A percentile compares a stretch with the other conserved stretches of the same genome.
Evolutionary conservation across 2,888 invertebrate species (phyloP).

Genomic region (Nemotelus nigrinus): DNA sequence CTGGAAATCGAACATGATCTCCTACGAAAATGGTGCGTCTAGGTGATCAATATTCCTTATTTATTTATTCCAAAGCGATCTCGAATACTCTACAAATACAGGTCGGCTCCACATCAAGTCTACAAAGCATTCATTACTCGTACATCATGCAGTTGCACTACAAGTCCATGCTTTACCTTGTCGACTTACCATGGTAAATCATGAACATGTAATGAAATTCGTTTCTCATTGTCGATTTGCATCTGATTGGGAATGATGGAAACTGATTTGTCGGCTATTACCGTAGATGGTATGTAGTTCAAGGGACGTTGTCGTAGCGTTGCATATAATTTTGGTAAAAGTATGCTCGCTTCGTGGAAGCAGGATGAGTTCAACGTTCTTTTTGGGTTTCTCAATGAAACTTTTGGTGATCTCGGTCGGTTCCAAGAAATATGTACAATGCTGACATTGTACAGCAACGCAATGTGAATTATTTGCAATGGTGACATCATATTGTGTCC

Average conservation of each 20-base stretch:
- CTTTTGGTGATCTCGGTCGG: no score
- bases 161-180: neutral
- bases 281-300: conserved; percentile 29
- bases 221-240: conserved; percentile 33
- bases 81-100: no score
- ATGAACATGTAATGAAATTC: conserved; percentile 21
- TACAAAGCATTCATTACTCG: no score
- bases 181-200: neutral
- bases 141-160: neutral
- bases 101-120: no score
- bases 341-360: neutral
- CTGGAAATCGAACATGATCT: neutral
- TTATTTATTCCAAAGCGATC: neutral
- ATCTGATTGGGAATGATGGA: conserved; percentile 18
- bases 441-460: no score
- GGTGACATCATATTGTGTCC: no score
- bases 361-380: neutral
- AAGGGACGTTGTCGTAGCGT: conserved; percentile 11
- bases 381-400: no score
- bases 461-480: no score
- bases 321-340: conserved; percentile 21
- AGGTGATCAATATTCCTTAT: conserved; percentile 9
- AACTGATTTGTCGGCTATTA: neutral
- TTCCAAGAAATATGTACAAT: no score
- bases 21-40: conserved; percentile 24